Evolutionary conservation across 2,888 invertebrate species (phyloP), one percentile per base, ranked within the genome.

Genomic region (Agrilus biguttatus): DNA sequence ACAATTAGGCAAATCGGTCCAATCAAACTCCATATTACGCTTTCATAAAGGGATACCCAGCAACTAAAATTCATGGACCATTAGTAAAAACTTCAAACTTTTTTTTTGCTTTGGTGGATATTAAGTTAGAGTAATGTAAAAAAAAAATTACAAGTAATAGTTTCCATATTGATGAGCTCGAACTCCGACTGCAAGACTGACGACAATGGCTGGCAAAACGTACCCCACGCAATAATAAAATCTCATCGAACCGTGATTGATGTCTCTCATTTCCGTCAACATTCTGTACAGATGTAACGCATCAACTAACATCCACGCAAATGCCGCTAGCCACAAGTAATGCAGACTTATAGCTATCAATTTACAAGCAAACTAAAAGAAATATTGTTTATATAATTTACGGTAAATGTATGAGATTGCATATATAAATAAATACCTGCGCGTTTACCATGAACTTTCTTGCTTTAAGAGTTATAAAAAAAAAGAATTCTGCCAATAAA

Each of bases 111-210:
- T 17, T 17, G 17, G 4, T 21, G 35, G 40, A 13, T 8, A 36
- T 14, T 12, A 33, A 33, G 6, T 8, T 21, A 21, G 1, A 21
- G 6, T 21, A 5, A 6, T 21, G 21, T 21, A 21, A 19, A 33
- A 35, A 28, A 12, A 39, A 38, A 80, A 87, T 83, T 67, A 92
- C 91, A 93, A 93, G 47, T 87, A 78, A 56, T 84, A 83, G 61
- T 90, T 93, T 54, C 93, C 95, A 63, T 95, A 96, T 61, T 92
- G 92, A 57, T 93, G 91, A 33, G 91, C 91, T 43, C 91, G 76
- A 1, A 95, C 89, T 1, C 91, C 89, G 21, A 93, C 89, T 3
- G 93, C 85, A 17, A 96, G 70, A 32, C 90, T 90, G 1, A 95
- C 88, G 38, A 88, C 78, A 12, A 95, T 80, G 1, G 93, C 92